Conservation (phyloP, 2,113 vertebrate species). For the Podarcis raffonei region DNA sequence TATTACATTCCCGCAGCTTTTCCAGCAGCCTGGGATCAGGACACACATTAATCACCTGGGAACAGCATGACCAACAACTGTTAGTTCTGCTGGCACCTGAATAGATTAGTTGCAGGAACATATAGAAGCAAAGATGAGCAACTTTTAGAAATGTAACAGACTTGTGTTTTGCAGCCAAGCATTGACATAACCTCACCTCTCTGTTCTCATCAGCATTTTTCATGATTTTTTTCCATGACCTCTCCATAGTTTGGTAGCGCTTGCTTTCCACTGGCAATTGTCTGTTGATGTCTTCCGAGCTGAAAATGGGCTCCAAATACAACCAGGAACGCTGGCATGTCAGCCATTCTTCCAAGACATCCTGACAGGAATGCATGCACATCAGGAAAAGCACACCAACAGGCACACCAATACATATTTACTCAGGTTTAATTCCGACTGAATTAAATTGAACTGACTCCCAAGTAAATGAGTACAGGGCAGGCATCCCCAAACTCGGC, state of each 20-base stretch:
- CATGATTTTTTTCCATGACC: constrained; percentile 87
- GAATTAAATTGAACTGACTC: neutral
- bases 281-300: constrained; percentile 89
- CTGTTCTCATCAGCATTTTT: constrained; percentile 79
- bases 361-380: constrained; percentile 70
- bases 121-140: constrained; percentile 39
- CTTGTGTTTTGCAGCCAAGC: constrained; percentile 23
- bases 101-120: constrained; percentile 33
- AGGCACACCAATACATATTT: too few species aligned
- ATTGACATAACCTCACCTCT: constrained; percentile 71
- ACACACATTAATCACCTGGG: constrained; percentile 88
- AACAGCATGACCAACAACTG: constrained; percentile 14
- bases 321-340: constrained; percentile 90
- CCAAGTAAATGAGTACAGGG: neutral
- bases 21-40: constrained; percentile 79
- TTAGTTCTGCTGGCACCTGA: constrained; percentile 34
- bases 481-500: too few species aligned
- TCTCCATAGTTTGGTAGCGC: constrained; percentile 84
- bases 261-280: constrained; percentile 87
- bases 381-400: neutral
- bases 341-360: constrained; percentile 92
- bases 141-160: constrained; percentile 32
- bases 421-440: too few species aligned
- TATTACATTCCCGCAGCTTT: constrained; percentile 82
- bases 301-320: constrained; percentile 92